Evolutionary conservation across 2,888 invertebrate species (phyloP).

Genomic region (Clepsis dumicolana): DNA sequence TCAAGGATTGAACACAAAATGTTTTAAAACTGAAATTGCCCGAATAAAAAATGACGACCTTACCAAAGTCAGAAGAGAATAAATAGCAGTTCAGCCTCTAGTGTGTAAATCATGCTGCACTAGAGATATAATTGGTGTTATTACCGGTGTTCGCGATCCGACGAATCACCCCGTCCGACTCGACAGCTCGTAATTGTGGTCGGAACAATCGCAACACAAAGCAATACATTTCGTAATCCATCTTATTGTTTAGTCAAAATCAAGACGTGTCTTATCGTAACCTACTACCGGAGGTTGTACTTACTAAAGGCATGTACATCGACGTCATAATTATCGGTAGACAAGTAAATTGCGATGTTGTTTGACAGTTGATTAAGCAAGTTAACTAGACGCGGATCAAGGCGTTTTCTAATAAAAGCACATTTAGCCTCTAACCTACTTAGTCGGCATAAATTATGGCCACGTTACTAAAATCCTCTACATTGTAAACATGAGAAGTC

Average conservation of each 20-base stretch:
- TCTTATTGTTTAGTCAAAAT: conserved; percentile 57
- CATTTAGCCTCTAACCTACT: conserved; percentile 44
- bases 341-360: conserved; percentile 64
- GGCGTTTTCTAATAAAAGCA: conserved; percentile 47
- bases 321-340: conserved; percentile 46
- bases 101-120: conserved; percentile 30
- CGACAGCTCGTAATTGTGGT: conserved; percentile 44
- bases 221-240: conserved; percentile 60
- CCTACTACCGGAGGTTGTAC: conserved; percentile 41
- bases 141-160: conserved; percentile 34
- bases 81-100: conserved; percentile 37
- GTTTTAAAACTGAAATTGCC: conserved; percentile 4
- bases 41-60: conserved; percentile 25
- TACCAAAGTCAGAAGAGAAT: conserved; percentile 20
- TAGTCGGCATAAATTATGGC: conserved; percentile 11
- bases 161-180: conserved; percentile 36
- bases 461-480: conserved; percentile 12
- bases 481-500: conserved; percentile 18
- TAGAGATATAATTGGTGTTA: conserved; percentile 41
- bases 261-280: conserved; percentile 59
- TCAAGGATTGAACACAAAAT: conserved; percentile 4
- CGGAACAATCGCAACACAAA: conserved; percentile 54
- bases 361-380: conserved; percentile 56
- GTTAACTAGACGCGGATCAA: conserved; percentile 53
- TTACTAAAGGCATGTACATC: conserved; percentile 25